Conservation (phyloP, 2,888 invertebrate genomes). For the Melinaea menophilus region DNA sequence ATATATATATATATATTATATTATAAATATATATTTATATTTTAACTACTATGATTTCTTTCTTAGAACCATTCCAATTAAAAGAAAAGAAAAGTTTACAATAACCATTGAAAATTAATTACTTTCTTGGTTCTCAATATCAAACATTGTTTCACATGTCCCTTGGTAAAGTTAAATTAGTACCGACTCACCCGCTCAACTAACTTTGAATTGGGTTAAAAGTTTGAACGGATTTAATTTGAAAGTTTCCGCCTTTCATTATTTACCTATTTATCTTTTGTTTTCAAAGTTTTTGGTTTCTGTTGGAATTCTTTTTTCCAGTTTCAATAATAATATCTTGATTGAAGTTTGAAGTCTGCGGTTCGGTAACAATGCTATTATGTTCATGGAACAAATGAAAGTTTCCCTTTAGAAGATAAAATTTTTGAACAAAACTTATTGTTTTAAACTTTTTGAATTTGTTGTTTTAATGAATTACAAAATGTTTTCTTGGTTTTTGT, state of each 20-base stretch:
- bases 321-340: constrained; percentile 53
- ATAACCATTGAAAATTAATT: constrained; percentile 8
- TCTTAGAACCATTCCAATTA: constrained; percentile 2
- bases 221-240: constrained; percentile 62
- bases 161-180: constrained; percentile 52
- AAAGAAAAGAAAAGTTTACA: constrained; percentile 7
- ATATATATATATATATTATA: not conserved
- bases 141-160: constrained; percentile 33
- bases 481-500: constrained; percentile 7
- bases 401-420: constrained; percentile 22
- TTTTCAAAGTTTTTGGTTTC: constrained; percentile 44
- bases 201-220: constrained; percentile 53
- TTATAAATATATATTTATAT: too few relatives aligned
- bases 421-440: constrained; percentile 19
- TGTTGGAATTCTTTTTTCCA: constrained; percentile 50
- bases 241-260: constrained; percentile 59
- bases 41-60: too few relatives aligned
- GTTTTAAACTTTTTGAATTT: constrained; percentile 12
- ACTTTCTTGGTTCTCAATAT: constrained; percentile 17
- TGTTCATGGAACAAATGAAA: constrained; percentile 29
- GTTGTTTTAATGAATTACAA: constrained; percentile 5
- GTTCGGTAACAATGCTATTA: constrained; percentile 31
- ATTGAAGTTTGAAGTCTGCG: constrained; percentile 30
- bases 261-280: constrained; percentile 58
- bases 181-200: constrained; percentile 44